Conservation (phyloP, 2,888 invertebrate species). For the Norana najaformis region DNA sequence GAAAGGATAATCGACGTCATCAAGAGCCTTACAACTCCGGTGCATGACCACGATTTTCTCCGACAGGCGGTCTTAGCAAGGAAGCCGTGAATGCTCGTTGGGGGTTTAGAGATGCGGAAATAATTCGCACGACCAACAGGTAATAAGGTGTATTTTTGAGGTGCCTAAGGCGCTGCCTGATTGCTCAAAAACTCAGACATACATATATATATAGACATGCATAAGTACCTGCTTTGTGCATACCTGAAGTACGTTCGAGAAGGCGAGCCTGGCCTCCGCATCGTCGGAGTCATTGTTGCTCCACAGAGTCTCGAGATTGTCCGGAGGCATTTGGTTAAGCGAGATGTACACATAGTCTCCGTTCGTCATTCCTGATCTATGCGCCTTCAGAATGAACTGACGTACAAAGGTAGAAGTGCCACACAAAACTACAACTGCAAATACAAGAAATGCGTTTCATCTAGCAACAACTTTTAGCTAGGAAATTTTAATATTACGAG, state of each 20-base stretch:
- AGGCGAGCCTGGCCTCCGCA: background rate
- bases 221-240: background rate
- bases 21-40: too few species aligned
- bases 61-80: too few species aligned
- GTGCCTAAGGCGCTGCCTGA: too few species aligned
- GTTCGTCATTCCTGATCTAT: constrained; percentile 37
- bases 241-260: background rate
- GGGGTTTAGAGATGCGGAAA: too few species aligned
- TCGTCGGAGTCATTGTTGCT: background rate
- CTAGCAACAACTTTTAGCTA: background rate
- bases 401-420: constrained; percentile 26
- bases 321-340: constrained; percentile 10
- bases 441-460: background rate
- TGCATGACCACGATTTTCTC: too few species aligned
- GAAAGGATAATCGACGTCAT: too few species aligned
- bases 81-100: too few species aligned
- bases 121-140: too few species aligned
- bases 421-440: constrained; percentile 39
- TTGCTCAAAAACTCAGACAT: too few species aligned
- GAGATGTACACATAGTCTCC: constrained; percentile 35
- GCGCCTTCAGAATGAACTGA: constrained; percentile 39
- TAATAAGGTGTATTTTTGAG: too few species aligned
- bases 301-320: constrained; percentile 23
- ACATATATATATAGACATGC: too few species aligned
- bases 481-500: too few species aligned